A percentile compares a stretch with the other conserved stretches of the same genome.
These are phyloP conservation scores for Amphimallon solstitiale DNA, from an alignment of 2,888 invertebrate genomes.

Conservation along the genomic window DNA sequence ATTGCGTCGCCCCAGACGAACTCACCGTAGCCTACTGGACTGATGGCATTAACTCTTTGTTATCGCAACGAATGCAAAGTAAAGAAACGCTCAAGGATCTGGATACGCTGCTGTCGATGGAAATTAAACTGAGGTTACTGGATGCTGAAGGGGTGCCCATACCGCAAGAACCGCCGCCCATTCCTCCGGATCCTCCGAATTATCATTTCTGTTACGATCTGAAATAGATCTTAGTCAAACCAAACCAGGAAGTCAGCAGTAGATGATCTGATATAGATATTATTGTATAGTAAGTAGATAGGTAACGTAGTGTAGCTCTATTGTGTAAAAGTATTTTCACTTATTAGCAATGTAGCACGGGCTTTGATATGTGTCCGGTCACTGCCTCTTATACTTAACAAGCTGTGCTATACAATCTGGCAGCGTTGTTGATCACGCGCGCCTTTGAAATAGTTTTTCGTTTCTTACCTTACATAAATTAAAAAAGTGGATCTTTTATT, in stretches of 20 bases:
- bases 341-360: too few species aligned
- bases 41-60: conserved; percentile 91
- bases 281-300: too few species aligned
- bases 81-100: conserved; percentile 89
- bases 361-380: too few species aligned
- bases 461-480: too few species aligned
- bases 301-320: too few species aligned
- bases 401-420: too few species aligned
- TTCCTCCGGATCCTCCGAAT: conserved; percentile 92
- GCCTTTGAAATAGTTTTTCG: too few species aligned
- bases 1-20: conserved; percentile 94
- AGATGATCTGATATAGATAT: neutral
- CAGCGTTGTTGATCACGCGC: too few species aligned
- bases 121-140: conserved; percentile 90
- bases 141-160: conserved; percentile 96
- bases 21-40: conserved; percentile 90
- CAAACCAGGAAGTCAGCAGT: too few species aligned
- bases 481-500: too few species aligned
- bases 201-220: conserved; percentile 87
- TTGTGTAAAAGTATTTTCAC: too few species aligned
- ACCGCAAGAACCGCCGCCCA: conserved; percentile 90
- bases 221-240: conserved; percentile 63
- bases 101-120: conserved; percentile 93
- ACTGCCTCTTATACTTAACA: too few species aligned
- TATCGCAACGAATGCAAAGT: conserved; percentile 89